Evolutionary conservation across 2,797 vertebrate species (phyloP).

Genomic region (Malacoraja senta): DNA sequence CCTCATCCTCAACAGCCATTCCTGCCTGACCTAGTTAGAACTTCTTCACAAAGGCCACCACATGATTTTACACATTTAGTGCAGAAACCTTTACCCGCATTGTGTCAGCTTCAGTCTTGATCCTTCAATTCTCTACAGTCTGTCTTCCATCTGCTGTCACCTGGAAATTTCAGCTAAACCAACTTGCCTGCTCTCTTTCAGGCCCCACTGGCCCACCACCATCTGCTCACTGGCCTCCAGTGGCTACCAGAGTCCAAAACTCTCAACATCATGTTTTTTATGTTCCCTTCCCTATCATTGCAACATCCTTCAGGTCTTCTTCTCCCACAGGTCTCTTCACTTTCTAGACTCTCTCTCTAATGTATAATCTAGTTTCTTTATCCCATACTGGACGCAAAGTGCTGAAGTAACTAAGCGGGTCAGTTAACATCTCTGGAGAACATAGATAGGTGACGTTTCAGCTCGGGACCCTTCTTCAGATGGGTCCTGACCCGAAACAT

Average conservation of each 20-base stretch:
- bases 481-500: too few relatives aligned
- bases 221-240: background rate
- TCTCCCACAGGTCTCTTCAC: too few relatives aligned
- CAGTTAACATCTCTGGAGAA: too few relatives aligned
- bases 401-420: too few relatives aligned
- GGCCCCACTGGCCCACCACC: background rate
- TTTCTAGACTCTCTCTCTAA: too few relatives aligned
- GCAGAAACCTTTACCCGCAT: background rate
- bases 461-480: too few relatives aligned
- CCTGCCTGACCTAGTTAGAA: background rate
- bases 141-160: background rate
- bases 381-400: too few relatives aligned
- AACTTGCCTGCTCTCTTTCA: background rate
- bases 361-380: background rate
- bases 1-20: background rate
- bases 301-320: background rate
- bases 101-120: background rate
- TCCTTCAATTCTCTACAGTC: background rate
- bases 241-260: background rate
- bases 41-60: background rate
- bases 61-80: background rate
- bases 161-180: background rate
- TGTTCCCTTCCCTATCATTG: background rate
- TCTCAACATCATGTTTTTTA: background rate
- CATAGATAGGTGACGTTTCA: too few relatives aligned